Evolutionary conservation across 2,888 invertebrate species (phyloP).

Genomic region (Hermodice carunculata): DNA sequence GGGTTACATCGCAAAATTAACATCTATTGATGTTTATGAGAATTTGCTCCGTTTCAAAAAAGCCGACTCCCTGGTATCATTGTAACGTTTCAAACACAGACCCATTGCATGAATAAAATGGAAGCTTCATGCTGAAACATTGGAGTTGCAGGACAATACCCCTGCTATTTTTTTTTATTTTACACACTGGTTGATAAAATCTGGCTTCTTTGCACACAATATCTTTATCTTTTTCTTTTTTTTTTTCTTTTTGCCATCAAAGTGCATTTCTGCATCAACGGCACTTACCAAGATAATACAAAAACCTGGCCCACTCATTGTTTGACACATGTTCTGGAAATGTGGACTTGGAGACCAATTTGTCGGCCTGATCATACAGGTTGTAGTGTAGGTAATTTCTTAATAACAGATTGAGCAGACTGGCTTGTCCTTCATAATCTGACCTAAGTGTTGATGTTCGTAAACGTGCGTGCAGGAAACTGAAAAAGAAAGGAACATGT

Average conservation of each 20-base stretch:
- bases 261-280: not conserved
- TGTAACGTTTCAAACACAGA: too few relatives aligned
- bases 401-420: constrained; percentile 93
- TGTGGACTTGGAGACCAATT: constrained; percentile 95
- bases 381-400: constrained; percentile 96
- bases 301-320: constrained; percentile 98
- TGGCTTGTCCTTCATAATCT: constrained; percentile 97
- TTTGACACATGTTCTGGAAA: constrained; percentile 98
- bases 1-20: too few relatives aligned
- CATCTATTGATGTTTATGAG: too few relatives aligned
- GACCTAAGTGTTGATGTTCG: constrained; percentile 95
- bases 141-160: too few relatives aligned
- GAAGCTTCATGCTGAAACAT: too few relatives aligned
- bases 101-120: too few relatives aligned
- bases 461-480: constrained; percentile 85
- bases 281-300: constrained; percentile 84
- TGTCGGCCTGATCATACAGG: constrained; percentile 96
- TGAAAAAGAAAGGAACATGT: constrained; percentile 41
- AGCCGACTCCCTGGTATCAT: too few relatives aligned
- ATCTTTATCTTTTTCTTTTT: too few relatives aligned
- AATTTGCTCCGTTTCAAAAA: too few relatives aligned
- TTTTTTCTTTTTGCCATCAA: too few relatives aligned
- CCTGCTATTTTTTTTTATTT: not conserved
- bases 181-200: not conserved
- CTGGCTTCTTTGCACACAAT: too few relatives aligned